Base-by-base conservation (phyloP, 2,888 invertebrate species). In the Punctoribates punctum region DNA sequence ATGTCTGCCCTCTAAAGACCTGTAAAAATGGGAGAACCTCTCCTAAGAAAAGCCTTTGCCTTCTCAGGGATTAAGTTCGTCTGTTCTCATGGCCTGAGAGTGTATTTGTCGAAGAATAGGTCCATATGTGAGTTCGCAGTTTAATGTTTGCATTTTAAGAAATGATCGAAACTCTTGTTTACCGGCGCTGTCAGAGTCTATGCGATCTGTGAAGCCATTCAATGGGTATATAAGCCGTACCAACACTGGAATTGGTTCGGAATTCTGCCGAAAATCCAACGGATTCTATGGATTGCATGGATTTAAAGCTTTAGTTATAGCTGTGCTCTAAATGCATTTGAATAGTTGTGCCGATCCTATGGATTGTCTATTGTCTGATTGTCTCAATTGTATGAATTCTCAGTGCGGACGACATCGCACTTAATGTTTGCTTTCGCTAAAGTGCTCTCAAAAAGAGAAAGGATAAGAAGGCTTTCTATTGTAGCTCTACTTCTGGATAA, bases 401-500 rank as follows among this genome's bases (percentile, higher is more conserved):
- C 23, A 62, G 27, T 62, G 17, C n/a, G 62, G 27, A 62, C 62
- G 29, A 62, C 62, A 62, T 23, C 15, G 62, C 62, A 62, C 27
- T 62, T 62, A 62, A 62, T 62, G 62, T 62, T 62, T 62, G 27
- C 62, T 62, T 62, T 62, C 27, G 62, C 62, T 62, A 62, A 62
- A 62, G 62, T 62, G 62, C 62, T 62, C 62, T 62, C 62, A 62
- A 62, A 62, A 62, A 62, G 20, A 29, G 62, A 62, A 62, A 27
- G 62, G 62, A 62, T 62, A 62, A 62, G 62, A 62, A 62, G 20
- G 62, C 17, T 62, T 62, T 62, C 62, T 25, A 5, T 62, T 62
- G 62, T 62, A 62, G 62, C 3, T 20, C 20, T 51, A 51, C 51
- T 62, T 62, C 27, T 25, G 62, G 17, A 62, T 27, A 62, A 62